Base-by-base conservation (phyloP, 2,888 invertebrate genomes). In the Archaeoteleia sp. region DNA sequence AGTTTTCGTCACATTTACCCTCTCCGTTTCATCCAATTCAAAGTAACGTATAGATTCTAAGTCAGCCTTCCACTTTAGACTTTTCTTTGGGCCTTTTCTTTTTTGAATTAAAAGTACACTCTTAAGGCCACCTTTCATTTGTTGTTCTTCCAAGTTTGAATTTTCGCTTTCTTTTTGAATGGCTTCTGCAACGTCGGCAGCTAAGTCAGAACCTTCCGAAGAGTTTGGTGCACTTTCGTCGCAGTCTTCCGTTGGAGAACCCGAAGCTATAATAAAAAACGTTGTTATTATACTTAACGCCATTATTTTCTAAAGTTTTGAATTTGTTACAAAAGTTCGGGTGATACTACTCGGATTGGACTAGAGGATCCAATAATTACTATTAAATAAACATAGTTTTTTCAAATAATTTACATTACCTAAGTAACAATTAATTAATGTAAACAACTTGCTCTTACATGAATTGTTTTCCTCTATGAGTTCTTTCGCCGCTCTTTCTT, bases 21-120 rank as follows among this genome's bases (percentile, higher is more conserved):
- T 90, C 86, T 98, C 98, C 9, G 94, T 96, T 86, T 97, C 97
- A 85, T 98, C 97, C 73, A 97, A 87, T 85, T 97, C 97, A 85
- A 98, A 98, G 86, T 91, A 97, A 77, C 93, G 91, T 57, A 95
- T 88, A 78, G 94, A 91, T 76, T 93, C 93, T 23, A 98, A 87
- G 61, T 96, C 95, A 1, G 92, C 89, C 79, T 92, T 93, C 93
- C 95, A 97, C 79, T 91, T 91, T 2, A 94, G 89, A 74, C 90
- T 90, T 84, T 94, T 93, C 82, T 93, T 95, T 1, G 92, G 92
- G 1, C 92, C 93, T 82, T 91, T 92, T 72, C 90, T 90, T 74
- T 93, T 92, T 66, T 92, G 91, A 73, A 91, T 88, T 75, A 92
- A 88, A 5, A 95, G 87, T 14, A 93, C 93, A 46, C 95, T 93